These are phyloP conservation scores for Sphecodes monilicornis DNA, from an alignment of 2,888 invertebrate genomes.

Conservation along the genomic window DNA sequence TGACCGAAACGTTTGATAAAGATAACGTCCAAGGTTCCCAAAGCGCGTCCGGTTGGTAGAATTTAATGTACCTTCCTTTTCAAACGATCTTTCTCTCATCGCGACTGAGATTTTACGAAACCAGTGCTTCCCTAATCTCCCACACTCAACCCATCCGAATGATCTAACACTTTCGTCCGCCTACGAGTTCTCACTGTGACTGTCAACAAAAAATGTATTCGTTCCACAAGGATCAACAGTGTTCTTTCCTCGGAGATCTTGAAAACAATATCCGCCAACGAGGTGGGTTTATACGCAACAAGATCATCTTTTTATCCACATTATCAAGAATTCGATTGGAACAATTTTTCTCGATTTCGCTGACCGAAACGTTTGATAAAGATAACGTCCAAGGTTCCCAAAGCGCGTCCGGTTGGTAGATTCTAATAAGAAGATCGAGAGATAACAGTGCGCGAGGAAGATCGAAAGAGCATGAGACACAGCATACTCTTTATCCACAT, in stretches of 20 bases:
- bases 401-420: neutral
- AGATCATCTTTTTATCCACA: conserved; percentile 8
- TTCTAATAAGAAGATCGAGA: conserved; percentile 31
- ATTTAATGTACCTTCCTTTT: conserved; percentile 66
- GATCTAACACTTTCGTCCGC: neutral
- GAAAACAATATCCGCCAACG: neutral
- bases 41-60: too few species aligned
- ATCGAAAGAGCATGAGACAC: conserved; percentile 73
- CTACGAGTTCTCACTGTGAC: neutral
- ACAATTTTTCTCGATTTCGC: neutral
- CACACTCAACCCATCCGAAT: neutral
- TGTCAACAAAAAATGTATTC: conserved; percentile 47
- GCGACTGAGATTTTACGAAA: neutral
- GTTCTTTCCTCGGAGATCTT: conserved; percentile 10
- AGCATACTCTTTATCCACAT: too few species aligned
- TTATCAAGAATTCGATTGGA: conserved; percentile 18
- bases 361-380: neutral
- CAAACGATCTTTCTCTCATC: conserved; percentile 36
- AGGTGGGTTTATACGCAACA: neutral
- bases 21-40: too few species aligned
- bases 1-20: too few species aligned
- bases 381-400: neutral
- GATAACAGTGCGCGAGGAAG: conserved; percentile 66
- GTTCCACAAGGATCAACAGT: neutral
- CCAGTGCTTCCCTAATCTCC: neutral